A percentile compares a stretch with the other conserved stretches of the same genome.
Conservation (phyloP, 1,140 invertebrate genomes). For the Zaprionus camerounensis region DNA sequence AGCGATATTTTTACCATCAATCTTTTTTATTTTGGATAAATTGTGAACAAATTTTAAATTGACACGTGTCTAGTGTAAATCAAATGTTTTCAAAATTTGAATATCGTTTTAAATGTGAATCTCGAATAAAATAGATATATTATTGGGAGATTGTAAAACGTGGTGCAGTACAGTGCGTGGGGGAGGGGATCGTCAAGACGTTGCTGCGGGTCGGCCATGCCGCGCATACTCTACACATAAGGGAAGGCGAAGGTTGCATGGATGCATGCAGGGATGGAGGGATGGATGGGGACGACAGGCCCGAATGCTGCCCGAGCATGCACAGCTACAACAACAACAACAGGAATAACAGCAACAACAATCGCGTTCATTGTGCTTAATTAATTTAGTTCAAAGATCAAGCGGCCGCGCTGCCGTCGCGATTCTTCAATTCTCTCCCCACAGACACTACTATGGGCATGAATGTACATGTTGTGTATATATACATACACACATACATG, state of each 20-base stretch:
- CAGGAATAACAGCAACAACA: conserved; percentile 51
- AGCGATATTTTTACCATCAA: background rate
- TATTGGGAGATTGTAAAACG: background rate
- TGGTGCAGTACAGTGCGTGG: background rate
- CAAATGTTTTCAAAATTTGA: background rate
- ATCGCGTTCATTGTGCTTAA: conserved; percentile 84
- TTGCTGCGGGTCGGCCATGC: background rate
- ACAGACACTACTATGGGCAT: background rate
- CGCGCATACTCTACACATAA: conserved; percentile 3
- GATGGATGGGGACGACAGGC: background rate
- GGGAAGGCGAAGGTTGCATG: background rate
- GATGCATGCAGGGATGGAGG: background rate
- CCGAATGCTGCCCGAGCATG: background rate
- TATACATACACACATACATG: background rate
- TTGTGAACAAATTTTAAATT: conserved; percentile 1
- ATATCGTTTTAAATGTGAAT: background rate
- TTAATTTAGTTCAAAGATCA: conserved; percentile 84
- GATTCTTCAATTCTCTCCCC: conserved; percentile 43
- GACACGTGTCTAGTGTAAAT: background rate
- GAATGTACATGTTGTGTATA: too few relatives aligned
- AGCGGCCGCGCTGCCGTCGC: conserved; percentile 65
- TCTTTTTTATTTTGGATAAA: background rate
- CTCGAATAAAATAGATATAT: background rate
- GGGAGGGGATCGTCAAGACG: background rate
- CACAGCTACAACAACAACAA: background rate